Conservation (phyloP, 2,113 vertebrate genomes). For the Dicentrarchus labrax region DNA sequence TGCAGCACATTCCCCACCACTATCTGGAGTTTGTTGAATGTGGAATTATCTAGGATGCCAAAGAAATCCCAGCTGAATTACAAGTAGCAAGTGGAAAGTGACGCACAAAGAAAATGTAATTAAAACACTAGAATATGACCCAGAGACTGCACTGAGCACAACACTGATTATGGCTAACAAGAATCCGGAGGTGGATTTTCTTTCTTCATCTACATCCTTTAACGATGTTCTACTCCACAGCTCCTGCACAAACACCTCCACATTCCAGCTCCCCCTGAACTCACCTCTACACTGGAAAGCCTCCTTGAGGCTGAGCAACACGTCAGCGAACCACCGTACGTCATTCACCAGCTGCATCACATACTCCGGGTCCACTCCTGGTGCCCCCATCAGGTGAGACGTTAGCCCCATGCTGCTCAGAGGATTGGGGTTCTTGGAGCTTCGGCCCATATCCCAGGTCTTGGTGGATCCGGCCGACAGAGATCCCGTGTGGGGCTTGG, state of each 20-base stretch:
- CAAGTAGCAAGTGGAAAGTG: neutral
- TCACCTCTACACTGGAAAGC: constrained; percentile 90
- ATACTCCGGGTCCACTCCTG: constrained; percentile 90
- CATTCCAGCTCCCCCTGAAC: constrained; percentile 87
- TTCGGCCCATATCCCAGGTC: constrained; percentile 88
- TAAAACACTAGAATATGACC: neutral
- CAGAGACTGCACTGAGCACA: neutral
- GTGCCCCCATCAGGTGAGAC: constrained; percentile 82
- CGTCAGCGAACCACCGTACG: constrained; percentile 93
- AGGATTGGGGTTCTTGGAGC: constrained; percentile 84
- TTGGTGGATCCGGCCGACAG: constrained; percentile 80
- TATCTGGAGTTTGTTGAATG: neutral
- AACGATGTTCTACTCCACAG: neutral
- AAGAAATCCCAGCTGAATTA: neutral
- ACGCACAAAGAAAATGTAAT: neutral
- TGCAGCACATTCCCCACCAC: neutral
- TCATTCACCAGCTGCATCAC: constrained; percentile 96
- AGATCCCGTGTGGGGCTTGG: constrained; percentile 83
- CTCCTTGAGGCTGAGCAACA: constrained; percentile 93
- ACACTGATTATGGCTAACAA: neutral
- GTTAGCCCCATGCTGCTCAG: constrained; percentile 85
- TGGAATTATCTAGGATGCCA: neutral
- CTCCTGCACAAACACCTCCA: constrained; percentile 41
- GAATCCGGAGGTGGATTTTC: neutral
- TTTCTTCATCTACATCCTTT: constrained; percentile 1